Conservation (phyloP, 2,113 vertebrate species). For the Archilochus colubris region DNA sequence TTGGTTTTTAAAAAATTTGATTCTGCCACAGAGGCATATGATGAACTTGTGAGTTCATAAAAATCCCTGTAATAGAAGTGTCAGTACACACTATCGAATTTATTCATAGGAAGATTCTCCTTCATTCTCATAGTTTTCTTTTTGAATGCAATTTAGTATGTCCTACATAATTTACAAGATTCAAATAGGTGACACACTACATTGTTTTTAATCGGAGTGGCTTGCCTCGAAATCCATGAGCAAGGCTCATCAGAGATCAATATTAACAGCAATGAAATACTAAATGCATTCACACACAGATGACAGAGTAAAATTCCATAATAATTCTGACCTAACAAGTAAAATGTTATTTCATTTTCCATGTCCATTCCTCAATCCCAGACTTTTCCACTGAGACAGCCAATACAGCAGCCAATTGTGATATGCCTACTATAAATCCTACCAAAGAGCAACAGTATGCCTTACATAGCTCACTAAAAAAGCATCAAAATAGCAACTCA, state of each 20-base stretch:
- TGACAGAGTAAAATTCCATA: constrained; percentile 38
- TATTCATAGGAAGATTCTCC: background rate
- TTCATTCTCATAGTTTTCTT: background rate
- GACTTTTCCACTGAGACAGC: constrained; percentile 31
- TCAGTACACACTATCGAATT: background rate
- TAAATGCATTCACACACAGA: background rate
- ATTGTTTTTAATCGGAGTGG: constrained; percentile 13
- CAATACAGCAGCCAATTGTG: constrained; percentile 45
- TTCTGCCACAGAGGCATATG: background rate
- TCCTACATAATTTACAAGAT: background rate
- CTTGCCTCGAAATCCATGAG: constrained; percentile 41
- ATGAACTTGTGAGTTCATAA: background rate
- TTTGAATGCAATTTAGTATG: background rate
- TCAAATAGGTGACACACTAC: background rate
- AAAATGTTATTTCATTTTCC: constrained; percentile 46
- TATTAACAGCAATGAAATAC: constrained; percentile 34
- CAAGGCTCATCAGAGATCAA: constrained; percentile 47
- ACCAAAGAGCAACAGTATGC: constrained; percentile 35
- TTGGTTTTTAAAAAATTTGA: background rate
- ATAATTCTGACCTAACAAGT: constrained; percentile 45
- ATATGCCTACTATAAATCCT: constrained; percentile 50
- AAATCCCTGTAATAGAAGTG: background rate
- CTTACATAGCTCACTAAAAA: constrained; percentile 25
- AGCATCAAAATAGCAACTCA: constrained; percentile 42
- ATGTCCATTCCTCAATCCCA: constrained; percentile 31